A percentile compares a stretch with the other conserved stretches of the same genome.
Conservation (phyloP, 1,140 invertebrate species). For the Galleria mellonella region DNA sequence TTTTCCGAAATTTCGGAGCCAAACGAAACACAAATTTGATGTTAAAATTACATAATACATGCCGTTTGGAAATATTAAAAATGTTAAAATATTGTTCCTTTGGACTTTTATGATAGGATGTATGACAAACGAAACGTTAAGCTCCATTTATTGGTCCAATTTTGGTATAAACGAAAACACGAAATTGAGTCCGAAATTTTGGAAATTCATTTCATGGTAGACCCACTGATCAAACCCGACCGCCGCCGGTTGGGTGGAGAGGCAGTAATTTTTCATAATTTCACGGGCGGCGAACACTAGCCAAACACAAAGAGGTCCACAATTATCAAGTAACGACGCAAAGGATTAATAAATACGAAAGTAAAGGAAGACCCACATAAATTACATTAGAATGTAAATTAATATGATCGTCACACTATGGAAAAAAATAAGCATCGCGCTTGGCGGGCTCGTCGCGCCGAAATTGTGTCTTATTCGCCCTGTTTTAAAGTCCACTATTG, state of each 20-base stretch:
- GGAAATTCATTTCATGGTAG: no score
- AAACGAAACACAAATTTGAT: no score
- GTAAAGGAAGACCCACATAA: constrained; percentile 52
- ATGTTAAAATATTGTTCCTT: no score
- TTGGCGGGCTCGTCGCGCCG: neutral
- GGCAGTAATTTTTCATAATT: constrained; percentile 46
- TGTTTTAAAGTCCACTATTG: neutral
- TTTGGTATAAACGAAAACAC: no score
- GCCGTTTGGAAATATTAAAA: no score
- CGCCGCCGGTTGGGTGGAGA: neutral
- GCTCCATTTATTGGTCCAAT: no score
- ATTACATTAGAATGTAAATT: constrained; percentile 72
- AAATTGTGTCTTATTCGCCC: neutral
- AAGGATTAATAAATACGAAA: constrained; percentile 29
- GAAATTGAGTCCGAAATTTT: no score
- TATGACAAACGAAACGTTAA: no score
- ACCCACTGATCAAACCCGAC: neutral
- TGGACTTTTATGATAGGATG: no score
- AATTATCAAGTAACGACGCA: constrained; percentile 31
- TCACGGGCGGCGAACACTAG: constrained; percentile 23
- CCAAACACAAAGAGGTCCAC: constrained; percentile 31
- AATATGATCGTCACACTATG: constrained; percentile 55
- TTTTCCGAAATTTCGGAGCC: no score
- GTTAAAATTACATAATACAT: no score
- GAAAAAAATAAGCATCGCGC: constrained; percentile 17